phyloP scores from a whole-genome alignment of 2,113 vertebrate genomes.

The Murina feae region DNA sequence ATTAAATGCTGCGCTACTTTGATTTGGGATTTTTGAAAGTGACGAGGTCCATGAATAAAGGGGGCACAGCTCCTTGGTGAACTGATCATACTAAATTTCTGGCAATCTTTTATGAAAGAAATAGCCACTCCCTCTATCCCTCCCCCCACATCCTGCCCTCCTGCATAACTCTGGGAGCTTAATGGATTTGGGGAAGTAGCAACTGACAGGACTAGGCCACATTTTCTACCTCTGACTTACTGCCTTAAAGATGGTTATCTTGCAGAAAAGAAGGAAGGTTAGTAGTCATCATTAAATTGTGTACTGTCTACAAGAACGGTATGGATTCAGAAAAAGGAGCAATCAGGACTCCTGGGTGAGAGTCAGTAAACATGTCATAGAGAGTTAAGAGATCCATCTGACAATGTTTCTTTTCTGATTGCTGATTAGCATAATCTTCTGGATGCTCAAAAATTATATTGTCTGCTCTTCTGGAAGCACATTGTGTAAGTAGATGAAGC shows the following conservation, averaged over 20 bases:
- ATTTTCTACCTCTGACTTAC: background rate
- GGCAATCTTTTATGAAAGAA: background rate
- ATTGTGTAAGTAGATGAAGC: background rate
- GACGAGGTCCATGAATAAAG: background rate
- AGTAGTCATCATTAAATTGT: background rate
- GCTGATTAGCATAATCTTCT: constrained; percentile 8
- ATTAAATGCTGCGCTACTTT: background rate
- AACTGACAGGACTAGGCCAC: background rate
- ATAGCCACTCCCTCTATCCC: background rate
- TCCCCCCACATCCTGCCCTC: background rate
- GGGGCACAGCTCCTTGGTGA: background rate
- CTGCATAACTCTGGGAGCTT: background rate
- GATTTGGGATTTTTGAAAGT: background rate
- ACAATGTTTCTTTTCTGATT: constrained; percentile 46
- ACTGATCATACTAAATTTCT: background rate
- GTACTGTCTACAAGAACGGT: background rate
- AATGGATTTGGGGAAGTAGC: background rate
- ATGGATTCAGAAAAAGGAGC: background rate
- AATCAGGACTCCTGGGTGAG: background rate
- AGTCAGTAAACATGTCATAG: background rate
- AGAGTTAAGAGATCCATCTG: background rate
- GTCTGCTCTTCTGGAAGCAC: background rate
- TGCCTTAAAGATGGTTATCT: background rate
- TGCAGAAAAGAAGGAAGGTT: background rate
- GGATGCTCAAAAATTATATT: constrained; percentile 4